Evolutionary conservation across 1,140 invertebrate genomes (phyloP), one percentile per base, ranked within the genome.

Genomic region (Lysiphlebus fabarum): DNA sequence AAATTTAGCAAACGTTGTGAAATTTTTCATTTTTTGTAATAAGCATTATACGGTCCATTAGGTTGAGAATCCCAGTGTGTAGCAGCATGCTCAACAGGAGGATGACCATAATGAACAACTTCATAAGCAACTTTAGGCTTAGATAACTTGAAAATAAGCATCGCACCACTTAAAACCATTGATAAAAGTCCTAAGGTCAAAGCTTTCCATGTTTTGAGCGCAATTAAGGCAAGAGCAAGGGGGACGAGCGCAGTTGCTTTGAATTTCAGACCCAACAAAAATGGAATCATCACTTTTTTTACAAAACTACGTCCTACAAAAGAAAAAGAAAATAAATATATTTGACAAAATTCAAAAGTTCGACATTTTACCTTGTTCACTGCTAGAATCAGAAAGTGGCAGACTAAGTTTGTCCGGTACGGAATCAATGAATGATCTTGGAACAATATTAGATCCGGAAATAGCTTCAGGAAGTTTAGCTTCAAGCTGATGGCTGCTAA

Each of bases 121-220:
- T 93, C 90, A 70, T 92, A 92, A 75, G 78, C 76, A 55, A 89
- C 85, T 72, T 91, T 91, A 58, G 90, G 90, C 68, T 91, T 91
- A 58, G 89, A 88, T 67, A 92, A 84, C 76, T 91, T 91, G 79
- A 92, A 92, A 68, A 92, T 89, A 42, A 92, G 80, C 82, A 92
- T 83, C 38, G 90, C 90, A 56, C 88, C 90, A 66, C 88, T 90
- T 10, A 90, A 76, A 11, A 90, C 90, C 61, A 93, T 74, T 1
- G 90, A 92, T 11, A 93, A 83, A n/a, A 93, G 83, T 66, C 89
- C 90, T 62, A 93, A 80, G 10, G 90, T 92, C 57, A 92, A 78
- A 26, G 90, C 90, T 72, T 93, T 93, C 90, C 90, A 92, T 26
- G 90, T 92, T 72, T 92, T 92, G 14, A 92, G 75, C 0, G 90